These are phyloP conservation scores for Thalassaphorura encarpata DNA, from an alignment of 1,140 invertebrate species.

Conservation along the genomic window DNA sequence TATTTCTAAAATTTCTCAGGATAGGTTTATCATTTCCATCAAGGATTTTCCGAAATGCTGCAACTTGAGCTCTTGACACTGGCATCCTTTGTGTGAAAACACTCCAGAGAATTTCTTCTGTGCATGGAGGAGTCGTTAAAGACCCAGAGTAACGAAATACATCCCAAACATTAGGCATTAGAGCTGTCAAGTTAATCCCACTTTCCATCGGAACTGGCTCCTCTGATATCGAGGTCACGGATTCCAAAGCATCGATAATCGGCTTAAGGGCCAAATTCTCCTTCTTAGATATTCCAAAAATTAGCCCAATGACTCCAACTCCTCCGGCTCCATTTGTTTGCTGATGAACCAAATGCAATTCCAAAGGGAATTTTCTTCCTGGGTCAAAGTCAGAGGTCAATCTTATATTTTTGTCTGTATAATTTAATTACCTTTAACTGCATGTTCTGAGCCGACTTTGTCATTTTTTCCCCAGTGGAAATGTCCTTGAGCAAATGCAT, in stretches of 20 bases:
- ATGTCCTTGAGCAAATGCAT: constrained; percentile 56
- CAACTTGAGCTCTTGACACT: background rate
- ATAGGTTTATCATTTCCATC: background rate
- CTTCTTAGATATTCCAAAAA: background rate
- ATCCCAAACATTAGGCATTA: background rate
- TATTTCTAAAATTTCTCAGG: background rate
- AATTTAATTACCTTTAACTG: constrained; percentile 45
- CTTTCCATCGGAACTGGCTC: background rate
- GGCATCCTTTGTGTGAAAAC: constrained; percentile 5
- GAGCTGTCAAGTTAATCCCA: background rate
- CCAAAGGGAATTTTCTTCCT: background rate
- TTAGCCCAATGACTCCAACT: background rate
- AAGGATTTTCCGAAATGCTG: background rate
- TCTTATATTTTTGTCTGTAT: background rate
- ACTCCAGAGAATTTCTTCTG: constrained; percentile 3
- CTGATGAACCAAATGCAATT: background rate
- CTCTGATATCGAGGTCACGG: background rate
- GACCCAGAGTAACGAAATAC: background rate
- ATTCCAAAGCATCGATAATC: background rate
- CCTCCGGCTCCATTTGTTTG: background rate
- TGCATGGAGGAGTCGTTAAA: background rate
- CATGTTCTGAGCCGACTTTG: constrained; percentile 72
- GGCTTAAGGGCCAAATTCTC: background rate
- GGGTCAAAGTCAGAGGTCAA: background rate
- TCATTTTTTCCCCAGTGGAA: constrained; percentile 70